These are phyloP conservation scores for Sphaeramia orbicularis DNA, from an alignment of 2,797 vertebrate species.

Conservation along the genomic window DNA sequence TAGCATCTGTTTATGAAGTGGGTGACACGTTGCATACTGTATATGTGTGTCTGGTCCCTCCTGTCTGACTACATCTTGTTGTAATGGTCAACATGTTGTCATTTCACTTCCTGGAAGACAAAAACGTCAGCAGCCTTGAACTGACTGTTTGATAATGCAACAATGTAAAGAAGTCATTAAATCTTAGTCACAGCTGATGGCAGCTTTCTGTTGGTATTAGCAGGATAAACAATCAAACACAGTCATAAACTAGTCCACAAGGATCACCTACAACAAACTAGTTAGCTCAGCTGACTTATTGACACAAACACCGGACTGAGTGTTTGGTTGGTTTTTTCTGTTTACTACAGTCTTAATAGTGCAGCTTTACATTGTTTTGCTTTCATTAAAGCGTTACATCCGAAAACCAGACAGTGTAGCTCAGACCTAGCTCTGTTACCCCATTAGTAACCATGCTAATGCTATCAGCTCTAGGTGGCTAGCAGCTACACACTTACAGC, in stretches of 20 bases:
- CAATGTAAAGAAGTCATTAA: not conserved
- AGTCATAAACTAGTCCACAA: conserved; percentile 1
- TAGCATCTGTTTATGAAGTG: not conserved
- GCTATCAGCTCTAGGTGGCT: conserved; percentile 67
- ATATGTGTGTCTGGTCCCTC: conserved; percentile 10
- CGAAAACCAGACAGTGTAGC: not conserved
- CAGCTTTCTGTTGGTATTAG: not conserved
- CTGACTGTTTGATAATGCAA: not conserved
- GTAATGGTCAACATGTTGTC: conserved; percentile 1
- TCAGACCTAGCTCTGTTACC: conserved; percentile 22
- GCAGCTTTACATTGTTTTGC: no score
- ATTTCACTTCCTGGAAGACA: not conserved
- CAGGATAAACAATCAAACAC: conserved; percentile 35
- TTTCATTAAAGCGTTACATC: not conserved
- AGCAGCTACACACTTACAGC: conserved; percentile 87
- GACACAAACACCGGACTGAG: conserved; percentile 17
- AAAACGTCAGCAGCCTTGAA: not conserved
- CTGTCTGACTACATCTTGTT: conserved; percentile 21
- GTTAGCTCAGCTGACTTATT: conserved; percentile 50
- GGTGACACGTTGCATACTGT: not conserved
- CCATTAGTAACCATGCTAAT: conserved; percentile 43
- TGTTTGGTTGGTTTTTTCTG: conserved; percentile 5
- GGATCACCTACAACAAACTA: conserved; percentile 5
- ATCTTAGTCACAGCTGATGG: not conserved
- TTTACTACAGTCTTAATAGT: not conserved